phyloP scores from a whole-genome alignment of 2,113 vertebrate genomes.

The Anarrhichthys ocellatus region DNA sequence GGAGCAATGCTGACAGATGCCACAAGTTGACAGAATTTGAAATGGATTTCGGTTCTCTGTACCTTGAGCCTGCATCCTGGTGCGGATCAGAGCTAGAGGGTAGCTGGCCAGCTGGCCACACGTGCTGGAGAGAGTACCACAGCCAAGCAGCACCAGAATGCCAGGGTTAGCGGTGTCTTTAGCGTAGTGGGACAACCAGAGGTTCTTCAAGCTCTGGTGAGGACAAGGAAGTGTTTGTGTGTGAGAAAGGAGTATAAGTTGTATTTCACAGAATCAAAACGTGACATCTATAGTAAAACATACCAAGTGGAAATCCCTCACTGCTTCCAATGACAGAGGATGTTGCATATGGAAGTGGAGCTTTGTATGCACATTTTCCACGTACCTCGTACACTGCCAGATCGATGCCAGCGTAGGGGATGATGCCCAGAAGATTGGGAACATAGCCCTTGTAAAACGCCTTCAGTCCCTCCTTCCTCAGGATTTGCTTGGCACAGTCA shows the following conservation, averaged over 20 bases:
- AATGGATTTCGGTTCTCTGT: slow-evolving; percentile 25
- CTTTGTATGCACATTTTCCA: neutral
- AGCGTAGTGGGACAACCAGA: slow-evolving; percentile 91
- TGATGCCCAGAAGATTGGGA: slow-evolving; percentile 97
- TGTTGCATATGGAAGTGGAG: neutral
- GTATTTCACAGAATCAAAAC: slow-evolving; percentile 6
- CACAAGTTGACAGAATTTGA: neutral
- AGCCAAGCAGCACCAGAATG: slow-evolving; percentile 90
- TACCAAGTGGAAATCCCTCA: neutral
- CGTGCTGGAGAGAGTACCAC: slow-evolving; percentile 94
- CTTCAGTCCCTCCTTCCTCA: slow-evolving; percentile 91
- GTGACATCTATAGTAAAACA: neutral
- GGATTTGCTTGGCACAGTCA: slow-evolving; percentile 95
- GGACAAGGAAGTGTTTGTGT: neutral
- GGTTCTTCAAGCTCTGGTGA: slow-evolving; percentile 91
- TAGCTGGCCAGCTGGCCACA: slow-evolving; percentile 98
- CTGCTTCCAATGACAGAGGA: neutral
- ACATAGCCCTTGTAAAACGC: slow-evolving; percentile 98
- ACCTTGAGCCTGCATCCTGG: slow-evolving; percentile 99
- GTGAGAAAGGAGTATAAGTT: neutral
- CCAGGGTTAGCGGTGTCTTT: slow-evolving; percentile 94
- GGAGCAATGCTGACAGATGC: neutral
- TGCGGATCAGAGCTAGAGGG: slow-evolving; percentile 93
- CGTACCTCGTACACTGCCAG: slow-evolving; percentile 96
- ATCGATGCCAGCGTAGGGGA: slow-evolving; percentile 98